These are phyloP conservation scores for Crepidodera aurea DNA, from an alignment of 2,888 invertebrate species.

Conservation along the genomic window DNA sequence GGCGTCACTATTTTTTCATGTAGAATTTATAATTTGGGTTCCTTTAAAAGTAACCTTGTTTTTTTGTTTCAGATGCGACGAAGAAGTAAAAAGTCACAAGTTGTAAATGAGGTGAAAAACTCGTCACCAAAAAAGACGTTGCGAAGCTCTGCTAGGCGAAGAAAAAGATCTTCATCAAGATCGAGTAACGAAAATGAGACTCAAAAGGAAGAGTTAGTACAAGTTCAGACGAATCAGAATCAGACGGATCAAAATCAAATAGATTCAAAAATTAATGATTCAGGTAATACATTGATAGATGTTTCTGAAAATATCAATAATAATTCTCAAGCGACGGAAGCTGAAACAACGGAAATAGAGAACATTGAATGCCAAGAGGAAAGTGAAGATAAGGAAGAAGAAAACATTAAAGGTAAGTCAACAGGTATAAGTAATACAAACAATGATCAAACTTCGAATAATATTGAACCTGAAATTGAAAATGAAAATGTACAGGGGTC, in stretches of 20 bases:
- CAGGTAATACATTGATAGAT: not conserved
- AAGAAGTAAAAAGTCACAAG: slow-evolving; percentile 6
- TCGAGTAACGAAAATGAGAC: slow-evolving; percentile 35
- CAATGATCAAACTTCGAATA: slow-evolving; percentile 53
- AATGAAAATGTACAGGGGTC: slow-evolving; percentile 61
- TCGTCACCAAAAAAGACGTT: slow-evolving; percentile 53
- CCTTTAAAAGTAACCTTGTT: not conserved
- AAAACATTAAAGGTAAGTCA: slow-evolving; percentile 62
- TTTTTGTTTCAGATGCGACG: slow-evolving; percentile 6
- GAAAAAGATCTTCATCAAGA: slow-evolving; percentile 61
- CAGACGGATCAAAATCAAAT: not conserved
- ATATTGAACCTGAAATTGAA: slow-evolving; percentile 55
- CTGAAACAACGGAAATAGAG: not conserved
- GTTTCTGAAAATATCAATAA: not conserved
- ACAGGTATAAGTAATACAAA: slow-evolving; percentile 60
- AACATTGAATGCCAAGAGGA: not conserved
- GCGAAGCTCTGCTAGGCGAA: slow-evolving; percentile 59
- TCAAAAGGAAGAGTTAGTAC: slow-evolving; percentile 9
- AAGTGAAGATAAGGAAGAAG: slow-evolving; percentile 50
- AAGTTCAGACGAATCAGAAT: not conserved
- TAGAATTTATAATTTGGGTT: no score
- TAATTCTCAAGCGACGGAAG: not conserved
- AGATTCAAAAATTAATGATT: slow-evolving; percentile 7
- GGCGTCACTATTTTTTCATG: not conserved
- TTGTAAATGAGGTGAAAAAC: slow-evolving; percentile 41